These are phyloP conservation scores for Coecobrya sp. DNA, from an alignment of 2,888 invertebrate species.

Conservation along the genomic window DNA sequence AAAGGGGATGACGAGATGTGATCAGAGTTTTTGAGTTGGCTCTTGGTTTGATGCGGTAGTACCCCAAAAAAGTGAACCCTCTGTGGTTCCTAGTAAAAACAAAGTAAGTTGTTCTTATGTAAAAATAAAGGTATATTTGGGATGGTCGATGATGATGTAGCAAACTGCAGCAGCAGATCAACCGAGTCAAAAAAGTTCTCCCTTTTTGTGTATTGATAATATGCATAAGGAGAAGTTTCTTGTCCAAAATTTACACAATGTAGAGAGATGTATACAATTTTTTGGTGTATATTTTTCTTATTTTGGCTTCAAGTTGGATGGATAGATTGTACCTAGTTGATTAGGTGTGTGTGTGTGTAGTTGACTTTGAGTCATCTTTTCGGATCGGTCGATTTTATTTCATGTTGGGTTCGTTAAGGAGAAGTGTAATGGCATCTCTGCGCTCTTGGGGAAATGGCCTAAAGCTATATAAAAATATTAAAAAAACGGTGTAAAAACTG, in stretches of 20 bases:
- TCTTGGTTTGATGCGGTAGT: not conserved
- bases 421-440: slow-evolving; percentile 16
- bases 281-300: no score
- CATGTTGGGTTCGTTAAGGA: slow-evolving; percentile 38
- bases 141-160: not conserved
- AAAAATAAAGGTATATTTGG: slow-evolving; percentile 58
- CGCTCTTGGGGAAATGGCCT: slow-evolving; percentile 17
- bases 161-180: not conserved
- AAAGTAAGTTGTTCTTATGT: no score
- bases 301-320: no score
- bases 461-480: slow-evolving; percentile 14
- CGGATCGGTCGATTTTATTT: slow-evolving; percentile 50
- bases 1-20: slow-evolving; percentile 27
- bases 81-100: slow-evolving; percentile 10
- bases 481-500: not conserved
- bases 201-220: no score
- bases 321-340: no score
- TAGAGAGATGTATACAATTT: no score
- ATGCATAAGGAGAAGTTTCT: no score
- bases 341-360: not conserved
- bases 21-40: not conserved
- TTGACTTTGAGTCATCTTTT: slow-evolving; percentile 37
- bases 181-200: no score
- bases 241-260: slow-evolving; percentile 48
- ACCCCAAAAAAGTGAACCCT: slow-evolving; percentile 62